Evolutionary conservation across 2,797 vertebrate species (phyloP).

Genomic region (Myotis planiceps): DNA sequence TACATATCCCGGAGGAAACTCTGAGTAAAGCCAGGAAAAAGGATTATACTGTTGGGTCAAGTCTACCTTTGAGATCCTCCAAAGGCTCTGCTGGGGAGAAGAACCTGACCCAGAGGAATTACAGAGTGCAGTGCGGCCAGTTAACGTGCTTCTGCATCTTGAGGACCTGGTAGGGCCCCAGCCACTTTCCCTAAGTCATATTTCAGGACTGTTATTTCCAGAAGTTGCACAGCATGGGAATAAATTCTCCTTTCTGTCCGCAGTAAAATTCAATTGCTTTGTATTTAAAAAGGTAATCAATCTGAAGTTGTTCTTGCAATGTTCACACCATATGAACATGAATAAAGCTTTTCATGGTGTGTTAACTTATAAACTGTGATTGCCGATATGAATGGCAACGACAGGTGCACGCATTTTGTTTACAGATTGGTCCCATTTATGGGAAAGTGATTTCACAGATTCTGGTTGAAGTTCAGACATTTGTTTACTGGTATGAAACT

Average conservation of each 20-base stretch:
- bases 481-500: not conserved
- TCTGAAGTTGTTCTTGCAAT: slow-evolving; percentile 87
- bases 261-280: slow-evolving; percentile 83
- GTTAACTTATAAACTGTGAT: slow-evolving; percentile 83
- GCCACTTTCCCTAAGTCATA: slow-evolving; percentile 75
- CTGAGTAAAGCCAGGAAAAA: slow-evolving; percentile 51
- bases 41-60: not conserved
- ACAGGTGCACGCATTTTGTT: slow-evolving; percentile 82
- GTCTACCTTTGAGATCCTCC: slow-evolving; percentile 11
- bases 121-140: slow-evolving; percentile 41
- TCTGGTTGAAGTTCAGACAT: slow-evolving; percentile 68
- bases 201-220: slow-evolving; percentile 75
- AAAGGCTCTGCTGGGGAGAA: slow-evolving; percentile 28
- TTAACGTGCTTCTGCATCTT: slow-evolving; percentile 77
- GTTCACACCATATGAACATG: slow-evolving; percentile 83
- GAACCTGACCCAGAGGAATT: slow-evolving; percentile 63
- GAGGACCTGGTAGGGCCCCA: slow-evolving; percentile 44
- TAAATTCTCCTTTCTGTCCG: slow-evolving; percentile 77
- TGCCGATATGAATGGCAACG: slow-evolving; percentile 82
- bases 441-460: slow-evolving; percentile 63
- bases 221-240: slow-evolving; percentile 76
- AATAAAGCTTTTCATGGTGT: slow-evolving; percentile 85
- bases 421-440: slow-evolving; percentile 61
- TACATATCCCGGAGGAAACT: not conserved
- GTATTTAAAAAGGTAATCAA: slow-evolving; percentile 84